Conservation (phyloP, 2,797 vertebrate genomes). For the Rhadinocentrus ornatus region DNA sequence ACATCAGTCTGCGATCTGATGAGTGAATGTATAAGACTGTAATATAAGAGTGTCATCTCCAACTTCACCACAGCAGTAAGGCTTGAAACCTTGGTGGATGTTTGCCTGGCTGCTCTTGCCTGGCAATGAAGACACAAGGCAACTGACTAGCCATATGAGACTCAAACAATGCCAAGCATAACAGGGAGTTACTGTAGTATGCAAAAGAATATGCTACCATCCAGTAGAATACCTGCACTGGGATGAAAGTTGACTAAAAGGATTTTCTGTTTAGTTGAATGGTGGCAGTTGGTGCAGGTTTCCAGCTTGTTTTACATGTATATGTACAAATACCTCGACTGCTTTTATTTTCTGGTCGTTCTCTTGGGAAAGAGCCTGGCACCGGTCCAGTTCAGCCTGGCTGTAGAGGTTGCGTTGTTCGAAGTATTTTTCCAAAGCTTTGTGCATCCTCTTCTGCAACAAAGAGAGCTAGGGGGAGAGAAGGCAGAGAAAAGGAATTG, state of each 20-base stretch:
- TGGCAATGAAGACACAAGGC: constrained; percentile 67
- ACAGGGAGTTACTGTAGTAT: constrained; percentile 67
- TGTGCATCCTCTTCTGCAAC: constrained; percentile 89
- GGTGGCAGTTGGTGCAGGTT: constrained; percentile 80
- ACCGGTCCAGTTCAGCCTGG: constrained; percentile 89
- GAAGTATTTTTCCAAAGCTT: constrained; percentile 86
- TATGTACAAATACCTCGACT: constrained; percentile 92
- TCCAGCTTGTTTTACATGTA: constrained; percentile 72
- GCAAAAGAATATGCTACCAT: constrained; percentile 61
- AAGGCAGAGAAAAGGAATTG: constrained; percentile 89
- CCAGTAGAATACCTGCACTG: constrained; percentile 57
- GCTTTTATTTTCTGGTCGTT: constrained; percentile 95
- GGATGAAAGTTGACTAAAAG: constrained; percentile 64
- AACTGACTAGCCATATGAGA: constrained; percentile 62
- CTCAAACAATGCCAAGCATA: constrained; percentile 70
- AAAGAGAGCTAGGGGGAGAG: constrained; percentile 87
- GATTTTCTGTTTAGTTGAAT: constrained; percentile 73
- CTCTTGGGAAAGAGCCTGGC: constrained; percentile 92
- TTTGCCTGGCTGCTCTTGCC: constrained; percentile 69
- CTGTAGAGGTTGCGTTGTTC: constrained; percentile 87
- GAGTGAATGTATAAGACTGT: constrained; percentile 65
- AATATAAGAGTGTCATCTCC: constrained; percentile 64
- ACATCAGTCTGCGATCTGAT: constrained; percentile 66
- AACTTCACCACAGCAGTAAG: constrained; percentile 53
- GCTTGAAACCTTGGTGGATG: constrained; percentile 60